These are phyloP conservation scores for Phymastichus coffea DNA, from an alignment of 1,140 invertebrate genomes.

Conservation along the genomic window DNA sequence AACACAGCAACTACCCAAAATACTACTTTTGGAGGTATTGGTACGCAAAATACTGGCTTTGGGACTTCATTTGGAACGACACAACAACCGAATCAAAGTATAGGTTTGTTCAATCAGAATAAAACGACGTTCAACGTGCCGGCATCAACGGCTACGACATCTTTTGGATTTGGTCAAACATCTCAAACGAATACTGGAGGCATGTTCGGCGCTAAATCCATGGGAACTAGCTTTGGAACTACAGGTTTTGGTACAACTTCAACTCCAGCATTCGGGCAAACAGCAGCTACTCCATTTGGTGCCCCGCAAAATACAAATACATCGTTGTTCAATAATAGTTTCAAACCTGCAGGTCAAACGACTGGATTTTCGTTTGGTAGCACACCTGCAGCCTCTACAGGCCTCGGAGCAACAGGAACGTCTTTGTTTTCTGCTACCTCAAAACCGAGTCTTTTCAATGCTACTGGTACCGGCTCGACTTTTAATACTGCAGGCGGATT, in stretches of 20 bases:
- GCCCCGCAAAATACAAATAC: conserved; percentile 49
- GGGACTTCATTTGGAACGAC: conserved; percentile 45
- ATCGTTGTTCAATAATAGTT: conserved; percentile 56
- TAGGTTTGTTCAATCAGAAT: conserved; percentile 55
- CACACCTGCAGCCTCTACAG: conserved; percentile 49
- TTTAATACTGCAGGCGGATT: conserved; percentile 49
- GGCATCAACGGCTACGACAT: conserved; percentile 47
- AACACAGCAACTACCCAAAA: conserved; percentile 45
- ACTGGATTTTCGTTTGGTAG: conserved; percentile 56
- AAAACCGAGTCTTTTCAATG: conserved; percentile 62
- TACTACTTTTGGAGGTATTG: conserved; percentile 50
- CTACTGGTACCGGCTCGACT: conserved; percentile 37
- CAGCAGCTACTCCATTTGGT: conserved; percentile 55
- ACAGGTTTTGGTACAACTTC: conserved; percentile 55
- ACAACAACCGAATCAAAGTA: conserved; percentile 52
- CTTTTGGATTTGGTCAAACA: conserved; percentile 57
- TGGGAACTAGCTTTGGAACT: conserved; percentile 59
- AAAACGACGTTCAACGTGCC: conserved; percentile 55
- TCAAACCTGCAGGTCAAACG: conserved; percentile 51
- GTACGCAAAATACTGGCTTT: conserved; percentile 51
- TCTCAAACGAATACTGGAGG: conserved; percentile 48
- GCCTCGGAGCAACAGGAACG: conserved; percentile 48
- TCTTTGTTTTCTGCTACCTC: conserved; percentile 57
- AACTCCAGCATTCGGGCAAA: conserved; percentile 43
- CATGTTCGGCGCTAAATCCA: conserved; percentile 52